These are phyloP conservation scores for Sebastolobus alascanus DNA, from an alignment of 2,797 vertebrate genomes.

Conservation along the genomic window DNA sequence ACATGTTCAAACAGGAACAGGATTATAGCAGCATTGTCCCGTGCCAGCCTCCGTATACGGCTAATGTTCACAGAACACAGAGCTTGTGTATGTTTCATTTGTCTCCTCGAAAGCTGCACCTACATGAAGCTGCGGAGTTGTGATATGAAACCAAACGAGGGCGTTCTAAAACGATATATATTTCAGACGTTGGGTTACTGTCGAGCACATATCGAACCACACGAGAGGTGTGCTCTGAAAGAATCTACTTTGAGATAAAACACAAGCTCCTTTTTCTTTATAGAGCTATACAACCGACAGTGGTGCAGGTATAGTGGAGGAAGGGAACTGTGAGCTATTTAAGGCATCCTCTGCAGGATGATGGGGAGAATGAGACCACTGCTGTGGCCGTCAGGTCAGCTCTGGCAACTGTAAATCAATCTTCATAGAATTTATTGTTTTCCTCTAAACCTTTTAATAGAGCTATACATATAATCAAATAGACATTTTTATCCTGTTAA, in stretches of 20 bases:
- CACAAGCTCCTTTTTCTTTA: not conserved
- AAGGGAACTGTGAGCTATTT: constrained; percentile 44
- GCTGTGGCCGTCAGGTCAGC: constrained; percentile 53
- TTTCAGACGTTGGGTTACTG: constrained; percentile 33
- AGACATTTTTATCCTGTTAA: constrained; percentile 59
- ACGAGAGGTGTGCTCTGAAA: constrained; percentile 19
- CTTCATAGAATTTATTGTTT: constrained; percentile 44
- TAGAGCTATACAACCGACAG: constrained; percentile 2
- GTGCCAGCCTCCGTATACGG: constrained; percentile 57
- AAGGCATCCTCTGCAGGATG: constrained; percentile 67
- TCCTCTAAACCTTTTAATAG: constrained; percentile 61
- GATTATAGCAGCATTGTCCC: constrained; percentile 82
- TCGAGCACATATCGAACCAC: constrained; percentile 21
- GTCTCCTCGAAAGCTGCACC: constrained; percentile 56
- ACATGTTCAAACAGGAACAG: constrained; percentile 71
- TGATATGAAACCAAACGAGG: constrained; percentile 43
- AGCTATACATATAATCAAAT: constrained; percentile 69
- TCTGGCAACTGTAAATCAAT: constrained; percentile 56
- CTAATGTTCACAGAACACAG: constrained; percentile 83
- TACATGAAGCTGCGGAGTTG: constrained; percentile 37
- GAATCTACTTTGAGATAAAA: constrained; percentile 35
- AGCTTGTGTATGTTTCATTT: constrained; percentile 55
- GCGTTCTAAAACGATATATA: constrained; percentile 15
- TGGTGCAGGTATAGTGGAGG: constrained; percentile 9
- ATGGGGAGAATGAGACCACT: constrained; percentile 24